Conservation (phyloP, 2,888 invertebrate species). For the Drosophila demipolita region DNA sequence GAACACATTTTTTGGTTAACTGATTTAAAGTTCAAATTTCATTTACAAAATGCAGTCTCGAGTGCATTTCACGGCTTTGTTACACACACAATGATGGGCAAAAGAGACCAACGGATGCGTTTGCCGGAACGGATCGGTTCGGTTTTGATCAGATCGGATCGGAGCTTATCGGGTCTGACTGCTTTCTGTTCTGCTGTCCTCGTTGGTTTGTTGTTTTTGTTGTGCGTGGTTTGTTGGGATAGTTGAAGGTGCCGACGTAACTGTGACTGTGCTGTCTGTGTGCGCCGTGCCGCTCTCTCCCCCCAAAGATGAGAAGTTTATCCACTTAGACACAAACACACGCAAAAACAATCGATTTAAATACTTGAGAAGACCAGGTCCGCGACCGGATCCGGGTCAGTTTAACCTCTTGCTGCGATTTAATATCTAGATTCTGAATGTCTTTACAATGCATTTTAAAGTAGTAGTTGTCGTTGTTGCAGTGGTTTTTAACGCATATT, state of each 20-base stretch:
- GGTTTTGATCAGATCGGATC: constrained; percentile 28
- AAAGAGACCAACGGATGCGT: constrained; percentile 57
- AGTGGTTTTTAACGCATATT: constrained; percentile 39
- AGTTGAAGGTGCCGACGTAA: constrained; percentile 53
- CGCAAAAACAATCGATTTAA: constrained; percentile 52
- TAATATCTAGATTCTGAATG: constrained; percentile 58
- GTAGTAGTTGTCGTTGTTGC: constrained; percentile 23
- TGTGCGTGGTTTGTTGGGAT: constrained; percentile 57
- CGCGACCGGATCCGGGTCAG: constrained; percentile 36
- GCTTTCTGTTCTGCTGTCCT: constrained; percentile 52
- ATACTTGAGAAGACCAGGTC: constrained; percentile 35
- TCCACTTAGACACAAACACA: constrained; percentile 55
- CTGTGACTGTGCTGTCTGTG: constrained; percentile 33
- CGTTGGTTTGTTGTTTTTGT: constrained; percentile 45
- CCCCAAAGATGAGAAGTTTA: constrained; percentile 52
- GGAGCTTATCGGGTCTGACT: constrained; percentile 49
- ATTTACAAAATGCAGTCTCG: constrained; percentile 79
- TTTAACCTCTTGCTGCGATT: constrained; percentile 49
- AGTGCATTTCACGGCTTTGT: constrained; percentile 75
- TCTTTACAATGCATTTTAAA: constrained; percentile 62
- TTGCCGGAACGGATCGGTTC: constrained; percentile 61
- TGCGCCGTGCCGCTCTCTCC: constrained; percentile 26
- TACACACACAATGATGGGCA: constrained; percentile 50
- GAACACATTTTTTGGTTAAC: constrained; percentile 32
- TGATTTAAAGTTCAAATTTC: constrained; percentile 71